Conservation (phyloP, 2,797 vertebrate genomes). For the Cottoperca gobio region DNA sequence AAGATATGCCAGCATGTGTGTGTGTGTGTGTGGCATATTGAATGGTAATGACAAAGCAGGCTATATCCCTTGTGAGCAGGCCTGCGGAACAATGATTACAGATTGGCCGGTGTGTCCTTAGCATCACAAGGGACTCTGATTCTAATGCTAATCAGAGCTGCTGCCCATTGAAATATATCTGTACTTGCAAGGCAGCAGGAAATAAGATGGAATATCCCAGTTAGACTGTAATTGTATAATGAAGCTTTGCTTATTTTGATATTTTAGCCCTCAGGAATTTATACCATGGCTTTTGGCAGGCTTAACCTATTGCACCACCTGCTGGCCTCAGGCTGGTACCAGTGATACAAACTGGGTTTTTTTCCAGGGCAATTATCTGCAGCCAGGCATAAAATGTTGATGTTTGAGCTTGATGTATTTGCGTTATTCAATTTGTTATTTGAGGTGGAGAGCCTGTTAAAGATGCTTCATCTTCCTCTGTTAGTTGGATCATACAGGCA, state of each 20-base stretch:
- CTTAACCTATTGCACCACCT: constrained; percentile 69
- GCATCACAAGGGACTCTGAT: constrained; percentile 65
- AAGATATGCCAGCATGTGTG: constrained; percentile 64
- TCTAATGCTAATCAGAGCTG: constrained; percentile 77
- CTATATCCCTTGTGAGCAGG: constrained; percentile 67
- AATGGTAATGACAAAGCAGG: constrained; percentile 74
- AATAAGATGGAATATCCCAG: constrained; percentile 56
- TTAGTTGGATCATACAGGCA: background rate
- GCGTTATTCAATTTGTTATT: constrained; percentile 23
- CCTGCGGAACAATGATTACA: constrained; percentile 82
- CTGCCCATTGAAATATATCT: constrained; percentile 66
- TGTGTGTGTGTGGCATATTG: constrained; percentile 69
- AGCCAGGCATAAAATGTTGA: constrained; percentile 1
- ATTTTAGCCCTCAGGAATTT: constrained; percentile 31
- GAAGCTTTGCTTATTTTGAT: constrained; percentile 48
- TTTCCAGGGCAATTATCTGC: constrained; percentile 18
- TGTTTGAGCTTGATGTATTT: constrained; percentile 23
- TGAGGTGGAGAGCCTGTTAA: constrained; percentile 11
- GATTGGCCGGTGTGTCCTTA: constrained; percentile 67
- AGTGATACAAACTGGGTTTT: background rate
- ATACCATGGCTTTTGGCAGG: background rate
- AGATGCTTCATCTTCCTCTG: background rate
- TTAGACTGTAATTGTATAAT: constrained; percentile 41
- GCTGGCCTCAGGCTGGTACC: constrained; percentile 46
- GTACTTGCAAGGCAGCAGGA: constrained; percentile 46